These are phyloP conservation scores for Betta splendens DNA, from an alignment of 2,797 vertebrate genomes.

Conservation along the genomic window DNA sequence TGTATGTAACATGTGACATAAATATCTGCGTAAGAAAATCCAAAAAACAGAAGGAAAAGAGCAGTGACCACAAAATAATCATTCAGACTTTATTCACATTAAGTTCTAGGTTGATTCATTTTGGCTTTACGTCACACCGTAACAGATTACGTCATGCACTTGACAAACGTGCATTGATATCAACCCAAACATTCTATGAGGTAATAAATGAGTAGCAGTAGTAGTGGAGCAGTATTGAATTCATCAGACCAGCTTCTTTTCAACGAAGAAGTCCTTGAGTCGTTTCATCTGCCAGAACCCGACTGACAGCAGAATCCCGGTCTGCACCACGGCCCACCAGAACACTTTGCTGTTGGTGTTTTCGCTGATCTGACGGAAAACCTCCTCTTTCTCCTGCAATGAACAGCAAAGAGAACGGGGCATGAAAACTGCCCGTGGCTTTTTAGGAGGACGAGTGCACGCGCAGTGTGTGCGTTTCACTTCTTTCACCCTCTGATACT, in stretches of 20 bases:
- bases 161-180: neutral
- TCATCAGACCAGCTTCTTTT: conserved; percentile 91
- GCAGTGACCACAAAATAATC: neutral
- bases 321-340: conserved; percentile 91
- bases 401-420: neutral
- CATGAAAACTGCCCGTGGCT: neutral
- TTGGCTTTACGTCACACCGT: neutral
- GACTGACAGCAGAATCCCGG: conserved; percentile 82
- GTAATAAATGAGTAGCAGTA: too few relatives aligned
- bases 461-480: neutral
- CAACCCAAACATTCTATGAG: neutral
- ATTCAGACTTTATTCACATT: neutral
- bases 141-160: neutral
- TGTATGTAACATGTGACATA: too few relatives aligned
- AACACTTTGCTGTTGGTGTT: conserved; percentile 88
- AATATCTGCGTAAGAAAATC: neutral
- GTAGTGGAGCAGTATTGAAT: too few relatives aligned
- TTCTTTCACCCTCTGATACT: conserved; percentile 86
- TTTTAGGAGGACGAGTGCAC: neutral
- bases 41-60: neutral
- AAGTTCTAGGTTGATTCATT: too few relatives aligned
- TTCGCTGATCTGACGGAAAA: conserved; percentile 89
- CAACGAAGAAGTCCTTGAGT: conserved; percentile 91
- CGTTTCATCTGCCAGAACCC: conserved; percentile 93
- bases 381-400: conserved; percentile 88